Conservation (phyloP, 2,797 vertebrate genomes). For the Chromis chromis region DNA sequence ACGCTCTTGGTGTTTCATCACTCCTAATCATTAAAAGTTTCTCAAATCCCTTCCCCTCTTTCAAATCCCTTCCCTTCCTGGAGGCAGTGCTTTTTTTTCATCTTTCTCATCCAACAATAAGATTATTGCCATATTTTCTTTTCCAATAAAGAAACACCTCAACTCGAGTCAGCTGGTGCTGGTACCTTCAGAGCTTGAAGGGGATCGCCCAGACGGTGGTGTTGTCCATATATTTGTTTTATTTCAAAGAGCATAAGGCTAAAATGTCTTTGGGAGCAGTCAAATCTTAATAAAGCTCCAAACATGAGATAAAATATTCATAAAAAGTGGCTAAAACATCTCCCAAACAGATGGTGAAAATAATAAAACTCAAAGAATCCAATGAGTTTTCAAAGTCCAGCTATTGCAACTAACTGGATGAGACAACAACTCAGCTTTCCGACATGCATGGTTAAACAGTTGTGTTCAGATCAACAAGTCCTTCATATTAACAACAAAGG, state of each 20-base stretch:
- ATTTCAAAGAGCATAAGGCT: constrained; percentile 23
- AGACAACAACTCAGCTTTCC: no score
- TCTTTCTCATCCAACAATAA: constrained; percentile 44
- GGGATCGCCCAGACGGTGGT: constrained; percentile 19
- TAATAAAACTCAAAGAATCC: constrained; percentile 16
- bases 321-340: constrained; percentile 24
- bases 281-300: constrained; percentile 24
- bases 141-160: constrained; percentile 37
- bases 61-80: constrained; percentile 50
- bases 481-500: no score
- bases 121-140: constrained; percentile 40
- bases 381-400: not conserved
- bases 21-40: constrained; percentile 67
- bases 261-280: constrained; percentile 35
- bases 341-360: not conserved
- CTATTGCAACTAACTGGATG: no score
- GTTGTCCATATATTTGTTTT: constrained; percentile 24
- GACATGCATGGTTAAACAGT: no score
- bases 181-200: constrained; percentile 16
- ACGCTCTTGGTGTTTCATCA: constrained; percentile 61
- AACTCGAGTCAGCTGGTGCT: constrained; percentile 25
- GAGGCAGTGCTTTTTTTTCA: not conserved
- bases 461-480: no score
- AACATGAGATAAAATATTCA: constrained; percentile 25
- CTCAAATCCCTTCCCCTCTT: constrained; percentile 55